These are phyloP conservation scores for Lasiurus borealis DNA, from an alignment of 2,113 vertebrate genomes.

Conservation along the genomic window DNA sequence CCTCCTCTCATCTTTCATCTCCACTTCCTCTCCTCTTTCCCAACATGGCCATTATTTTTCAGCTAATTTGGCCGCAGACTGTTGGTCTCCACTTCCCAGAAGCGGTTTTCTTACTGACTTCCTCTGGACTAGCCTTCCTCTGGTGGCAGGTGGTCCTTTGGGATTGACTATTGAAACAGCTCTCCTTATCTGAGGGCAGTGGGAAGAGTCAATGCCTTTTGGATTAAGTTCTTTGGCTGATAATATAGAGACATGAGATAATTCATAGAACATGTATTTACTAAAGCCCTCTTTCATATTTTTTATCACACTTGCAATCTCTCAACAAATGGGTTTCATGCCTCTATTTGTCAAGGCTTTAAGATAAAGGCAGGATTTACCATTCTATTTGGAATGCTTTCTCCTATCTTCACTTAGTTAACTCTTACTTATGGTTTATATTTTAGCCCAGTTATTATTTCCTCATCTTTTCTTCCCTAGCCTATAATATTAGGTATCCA, in stretches of 20 bases:
- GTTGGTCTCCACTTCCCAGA: conserved; percentile 17
- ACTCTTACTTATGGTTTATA: not conserved
- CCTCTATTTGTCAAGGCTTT: not conserved
- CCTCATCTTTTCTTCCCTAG: not conserved
- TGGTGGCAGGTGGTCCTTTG: not conserved
- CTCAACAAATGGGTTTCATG: not conserved
- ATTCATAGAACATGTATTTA: not conserved
- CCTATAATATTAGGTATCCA: not conserved
- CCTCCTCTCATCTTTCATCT: conserved; percentile 63
- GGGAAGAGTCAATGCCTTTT: not conserved
- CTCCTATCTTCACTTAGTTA: not conserved
- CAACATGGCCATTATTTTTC: conserved; percentile 6
- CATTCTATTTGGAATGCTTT: not conserved
- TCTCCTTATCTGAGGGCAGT: not conserved
- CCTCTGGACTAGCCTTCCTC: not conserved
- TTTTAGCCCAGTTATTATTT: not conserved
- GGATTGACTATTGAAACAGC: not conserved
- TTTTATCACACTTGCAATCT: not conserved
- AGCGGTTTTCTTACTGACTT: not conserved
- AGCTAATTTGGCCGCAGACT: conserved; percentile 31
- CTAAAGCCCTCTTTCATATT: not conserved
- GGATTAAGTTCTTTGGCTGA: not conserved
- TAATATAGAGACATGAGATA: not conserved
- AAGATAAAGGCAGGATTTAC: not conserved
- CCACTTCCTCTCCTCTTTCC: conserved; percentile 51